Evolutionary conservation across 2,888 invertebrate genomes (phyloP), one percentile per base, ranked within the genome.

Genomic region (Nymphalis urticae): DNA sequence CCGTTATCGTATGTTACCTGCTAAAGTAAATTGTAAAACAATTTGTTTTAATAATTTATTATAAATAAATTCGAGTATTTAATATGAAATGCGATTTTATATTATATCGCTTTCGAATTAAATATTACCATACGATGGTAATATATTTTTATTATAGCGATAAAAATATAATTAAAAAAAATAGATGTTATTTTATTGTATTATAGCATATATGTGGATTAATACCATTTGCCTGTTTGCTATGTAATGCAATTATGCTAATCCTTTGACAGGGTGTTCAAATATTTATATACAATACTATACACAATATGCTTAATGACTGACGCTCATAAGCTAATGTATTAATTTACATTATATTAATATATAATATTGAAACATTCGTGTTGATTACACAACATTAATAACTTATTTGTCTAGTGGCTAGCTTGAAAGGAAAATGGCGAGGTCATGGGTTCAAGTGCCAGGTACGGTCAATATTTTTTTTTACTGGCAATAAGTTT

Each of bases 281-380:
- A 70, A 70, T 68, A 70, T 70, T 62, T 70, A 64, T 53, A 24
- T 27, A 27, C 19, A 56, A 62, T 62, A 67, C 64, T 62, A 53
- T 42, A 54, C 63, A 59, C 48, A 54, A 59, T 48, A 42, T 62
- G 62, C 48, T 48, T 47, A 68, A 71, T 59, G 59, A 71, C 65
- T 65, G 62, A 65, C 62, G 65, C 53, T 48, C 53, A 65, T 68
- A 62, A 65, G 68, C 19, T 58, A 62, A 67, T 63, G 67, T 42
- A 66, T 62, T 66, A 58, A 58, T 58, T 58, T 19, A 42, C 58
- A 58, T 58, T 42, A 58, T 17, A n/a, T 27, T 24, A 56, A n/a
- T n/a, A 32, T 8, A 8, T 56, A 56, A 32, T 56, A 56, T 56
- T 56, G 32, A 56, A 32, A 32, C 17, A 27, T 42, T 42, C 10